phyloP scores from a whole-genome alignment of 2,113 vertebrate species.

The Chelonoidis abingdonii region DNA sequence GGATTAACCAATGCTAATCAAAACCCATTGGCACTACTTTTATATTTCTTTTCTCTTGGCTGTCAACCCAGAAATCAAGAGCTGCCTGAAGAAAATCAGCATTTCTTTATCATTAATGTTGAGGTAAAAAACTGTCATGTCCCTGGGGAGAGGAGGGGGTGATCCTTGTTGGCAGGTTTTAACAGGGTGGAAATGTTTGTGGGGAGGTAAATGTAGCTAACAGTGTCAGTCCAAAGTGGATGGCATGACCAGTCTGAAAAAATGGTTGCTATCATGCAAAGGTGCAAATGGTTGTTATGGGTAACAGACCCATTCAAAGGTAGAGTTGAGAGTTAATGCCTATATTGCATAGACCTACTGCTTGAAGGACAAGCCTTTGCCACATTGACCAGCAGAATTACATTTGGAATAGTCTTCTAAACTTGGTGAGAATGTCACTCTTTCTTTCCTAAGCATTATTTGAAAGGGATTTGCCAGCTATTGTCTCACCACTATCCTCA shows the following conservation, averaged over 20 bases:
- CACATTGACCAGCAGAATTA: slow-evolving; percentile 42
- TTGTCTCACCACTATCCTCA: not conserved
- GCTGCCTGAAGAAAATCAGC: slow-evolving; percentile 7
- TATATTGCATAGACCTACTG: not conserved
- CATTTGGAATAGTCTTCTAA: not conserved
- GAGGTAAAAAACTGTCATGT: slow-evolving; percentile 37
- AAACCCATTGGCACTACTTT: not conserved
- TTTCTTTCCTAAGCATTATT: not conserved
- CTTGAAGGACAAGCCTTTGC: slow-evolving; percentile 26
- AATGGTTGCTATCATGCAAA: slow-evolving; percentile 10
- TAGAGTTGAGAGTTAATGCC: slow-evolving; percentile 36
- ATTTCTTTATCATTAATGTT: slow-evolving; percentile 17
- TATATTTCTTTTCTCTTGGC: not conserved
- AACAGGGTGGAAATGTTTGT: not conserved
- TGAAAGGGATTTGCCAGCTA: not conserved
- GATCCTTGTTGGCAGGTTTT: slow-evolving; percentile 19
- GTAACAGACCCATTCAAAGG: slow-evolving; percentile 37
- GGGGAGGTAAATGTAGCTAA: slow-evolving; percentile 1
- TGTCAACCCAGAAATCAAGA: not conserved
- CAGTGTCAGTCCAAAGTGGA: slow-evolving; percentile 29
- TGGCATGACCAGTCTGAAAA: slow-evolving; percentile 32
- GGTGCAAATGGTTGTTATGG: slow-evolving; percentile 3
- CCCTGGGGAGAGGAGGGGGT: not conserved
- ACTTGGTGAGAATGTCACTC: not conserved
- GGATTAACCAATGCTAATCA: slow-evolving; percentile 12